Percentiles rank a stretch among this genome's conserved stretches.
Evolutionary conservation across 1,140 invertebrate species (phyloP).

Genomic region (Lutraria rhynchaena): DNA sequence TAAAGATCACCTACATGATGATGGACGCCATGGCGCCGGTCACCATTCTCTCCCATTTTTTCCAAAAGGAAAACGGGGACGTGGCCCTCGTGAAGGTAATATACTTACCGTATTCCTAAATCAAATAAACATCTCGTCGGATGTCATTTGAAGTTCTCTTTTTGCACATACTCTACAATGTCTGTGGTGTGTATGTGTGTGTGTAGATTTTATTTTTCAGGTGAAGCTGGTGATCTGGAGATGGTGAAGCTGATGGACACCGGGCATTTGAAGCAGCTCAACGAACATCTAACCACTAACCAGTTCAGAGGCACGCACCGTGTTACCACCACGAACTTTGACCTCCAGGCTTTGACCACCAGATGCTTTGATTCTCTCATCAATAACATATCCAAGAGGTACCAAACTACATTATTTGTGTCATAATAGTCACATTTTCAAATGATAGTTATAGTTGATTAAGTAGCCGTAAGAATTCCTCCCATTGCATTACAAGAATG

Average conservation of each 20-base stretch:
- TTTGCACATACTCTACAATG: not conserved
- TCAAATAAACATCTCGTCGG: too few species aligned
- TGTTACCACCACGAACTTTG: not conserved
- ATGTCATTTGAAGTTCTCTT: not conserved
- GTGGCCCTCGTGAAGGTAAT: conserved; percentile 49
- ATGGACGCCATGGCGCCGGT: conserved; percentile 54
- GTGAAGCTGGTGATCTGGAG: not conserved
- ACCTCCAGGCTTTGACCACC: not conserved
- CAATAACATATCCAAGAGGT: conserved; percentile 1
- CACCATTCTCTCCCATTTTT: conserved; percentile 34
- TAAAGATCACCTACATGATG: conserved; percentile 55
- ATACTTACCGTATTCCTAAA: too few species aligned
- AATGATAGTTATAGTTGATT: too few species aligned
- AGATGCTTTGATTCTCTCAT: not conserved
- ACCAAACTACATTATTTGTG: too few species aligned
- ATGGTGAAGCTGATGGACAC: conserved; percentile 2
- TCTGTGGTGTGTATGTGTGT: not conserved
- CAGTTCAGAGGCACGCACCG: not conserved
- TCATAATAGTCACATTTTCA: too few species aligned
- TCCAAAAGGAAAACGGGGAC: conserved; percentile 55
- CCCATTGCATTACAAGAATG: too few species aligned
- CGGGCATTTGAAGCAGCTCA: not conserved
- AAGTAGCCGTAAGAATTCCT: too few species aligned
- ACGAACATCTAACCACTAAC: not conserved
- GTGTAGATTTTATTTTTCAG: not conserved